Conservation (phyloP, 2,888 invertebrate species). For the Platycnemis pennipes region DNA sequence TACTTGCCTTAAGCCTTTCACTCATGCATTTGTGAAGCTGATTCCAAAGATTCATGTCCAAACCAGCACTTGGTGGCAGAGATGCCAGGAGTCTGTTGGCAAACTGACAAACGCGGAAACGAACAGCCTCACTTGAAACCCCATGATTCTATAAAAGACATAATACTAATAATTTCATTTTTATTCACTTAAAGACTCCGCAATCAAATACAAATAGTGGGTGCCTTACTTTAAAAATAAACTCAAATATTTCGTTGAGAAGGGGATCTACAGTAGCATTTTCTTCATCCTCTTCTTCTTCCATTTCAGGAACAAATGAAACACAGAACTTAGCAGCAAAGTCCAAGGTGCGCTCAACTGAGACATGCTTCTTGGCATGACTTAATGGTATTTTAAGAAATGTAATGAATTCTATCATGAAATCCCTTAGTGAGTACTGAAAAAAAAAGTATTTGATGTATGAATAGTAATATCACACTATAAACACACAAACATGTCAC, state of each 20-base stretch:
- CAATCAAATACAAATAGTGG: constrained; percentile 68
- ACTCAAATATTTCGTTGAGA: constrained; percentile 82
- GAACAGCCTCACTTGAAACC: constrained; percentile 81
- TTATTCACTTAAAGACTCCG: constrained; percentile 36
- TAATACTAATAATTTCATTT: constrained; percentile 75
- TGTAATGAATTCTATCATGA: constrained; percentile 84
- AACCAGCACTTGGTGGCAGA: constrained; percentile 87
- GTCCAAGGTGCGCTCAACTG: constrained; percentile 85
- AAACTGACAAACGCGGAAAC: constrained; percentile 89
- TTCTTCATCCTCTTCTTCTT: constrained; percentile 75
- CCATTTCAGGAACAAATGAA: constrained; percentile 79
- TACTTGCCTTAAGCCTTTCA: constrained; percentile 81
- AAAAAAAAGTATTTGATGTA: constrained; percentile 73
- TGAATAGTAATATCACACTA: neutral
- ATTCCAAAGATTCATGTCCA: constrained; percentile 89
- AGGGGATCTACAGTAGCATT: constrained; percentile 80
- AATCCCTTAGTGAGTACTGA: constrained; percentile 82
- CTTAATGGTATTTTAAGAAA: constrained; percentile 85
- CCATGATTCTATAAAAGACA: constrained; percentile 78
- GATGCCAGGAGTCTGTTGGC: constrained; percentile 88
- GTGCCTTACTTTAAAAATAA: constrained; percentile 82
- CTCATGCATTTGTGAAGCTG: constrained; percentile 86
- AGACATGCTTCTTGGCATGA: constrained; percentile 85
- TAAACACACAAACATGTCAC: neutral
- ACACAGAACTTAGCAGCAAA: constrained; percentile 88